Evolutionary conservation across 2,797 vertebrate species (phyloP).

Genomic region (Sardinella longiceps): DNA sequence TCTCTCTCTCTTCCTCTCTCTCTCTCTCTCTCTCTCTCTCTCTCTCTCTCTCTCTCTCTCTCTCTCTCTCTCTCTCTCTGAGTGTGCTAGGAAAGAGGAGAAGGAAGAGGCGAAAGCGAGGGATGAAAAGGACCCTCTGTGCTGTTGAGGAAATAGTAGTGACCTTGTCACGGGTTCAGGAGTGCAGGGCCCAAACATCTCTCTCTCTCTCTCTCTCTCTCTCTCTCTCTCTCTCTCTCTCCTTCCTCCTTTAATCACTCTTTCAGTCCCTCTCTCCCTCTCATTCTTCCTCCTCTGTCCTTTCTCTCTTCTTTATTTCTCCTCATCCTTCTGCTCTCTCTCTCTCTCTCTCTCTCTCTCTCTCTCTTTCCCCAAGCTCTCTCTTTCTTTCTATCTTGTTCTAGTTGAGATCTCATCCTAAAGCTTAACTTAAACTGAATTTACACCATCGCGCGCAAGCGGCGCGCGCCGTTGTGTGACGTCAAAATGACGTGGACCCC

Average conservation of each 20-base stretch:
- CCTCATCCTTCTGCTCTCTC: background rate
- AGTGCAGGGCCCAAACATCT: slow-evolving; percentile 21
- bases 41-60: background rate
- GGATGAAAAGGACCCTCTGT: slow-evolving; percentile 34
- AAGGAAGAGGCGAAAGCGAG: slow-evolving; percentile 28
- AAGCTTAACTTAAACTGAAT: too few relatives aligned
- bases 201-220: background rate
- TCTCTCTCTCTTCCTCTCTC: slow-evolving; percentile 8
- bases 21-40: slow-evolving; percentile 2
- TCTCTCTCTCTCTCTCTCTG: background rate
- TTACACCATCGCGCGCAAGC: too few relatives aligned
- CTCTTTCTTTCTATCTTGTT: too few relatives aligned
- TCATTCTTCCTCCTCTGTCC: background rate
- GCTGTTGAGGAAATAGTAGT: slow-evolving; percentile 33
- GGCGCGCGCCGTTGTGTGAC: too few relatives aligned
- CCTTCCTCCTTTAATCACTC: background rate
- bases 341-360: background rate
- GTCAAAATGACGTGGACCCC: too few relatives aligned
- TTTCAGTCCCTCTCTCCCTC: background rate
- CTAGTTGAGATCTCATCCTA: background rate
- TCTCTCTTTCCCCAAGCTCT: background rate
- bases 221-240: background rate
- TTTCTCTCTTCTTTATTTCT: background rate
- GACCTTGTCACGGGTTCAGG: slow-evolving; percentile 38
- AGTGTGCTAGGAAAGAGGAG: background rate